A percentile compares a stretch with the other conserved stretches of the same genome.
Conservation (phyloP, 2,888 invertebrate species). For the Thera obeliscata region DNA sequence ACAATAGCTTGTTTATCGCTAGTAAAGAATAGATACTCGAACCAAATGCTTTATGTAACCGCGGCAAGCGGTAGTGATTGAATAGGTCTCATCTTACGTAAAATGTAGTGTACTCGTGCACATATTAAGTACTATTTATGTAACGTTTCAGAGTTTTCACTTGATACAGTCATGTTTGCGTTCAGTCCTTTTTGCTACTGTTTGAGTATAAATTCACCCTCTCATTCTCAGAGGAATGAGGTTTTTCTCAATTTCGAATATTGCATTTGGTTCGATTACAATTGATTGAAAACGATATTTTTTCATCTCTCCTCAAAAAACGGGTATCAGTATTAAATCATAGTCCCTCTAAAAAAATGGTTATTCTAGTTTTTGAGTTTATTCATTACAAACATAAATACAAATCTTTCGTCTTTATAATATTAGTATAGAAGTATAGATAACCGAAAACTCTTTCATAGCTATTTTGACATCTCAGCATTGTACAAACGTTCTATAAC, state of each 20-base stretch:
- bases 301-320: too few species aligned
- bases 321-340: neutral
- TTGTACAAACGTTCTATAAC: slow-evolving; percentile 44
- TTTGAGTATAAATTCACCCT: slow-evolving; percentile 34
- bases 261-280: slow-evolving; percentile 4
- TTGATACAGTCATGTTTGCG: slow-evolving; percentile 39
- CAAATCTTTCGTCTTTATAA: too few species aligned
- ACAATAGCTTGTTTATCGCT: slow-evolving; percentile 44
- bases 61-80: slow-evolving; percentile 71
- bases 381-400: too few species aligned
- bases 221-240: slow-evolving; percentile 13
- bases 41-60: slow-evolving; percentile 62
- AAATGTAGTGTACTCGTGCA: slow-evolving; percentile 69
- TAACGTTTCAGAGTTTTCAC: slow-evolving; percentile 59
- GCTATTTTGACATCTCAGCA: slow-evolving; percentile 30
- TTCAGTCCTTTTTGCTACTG: slow-evolving; percentile 36
- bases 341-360: neutral
- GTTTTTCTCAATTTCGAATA: slow-evolving; percentile 5
- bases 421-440: too few species aligned
- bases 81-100: slow-evolving; percentile 79
- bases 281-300: neutral
- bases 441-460: neutral
- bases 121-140: slow-evolving; percentile 65
- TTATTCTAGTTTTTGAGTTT: too few species aligned
- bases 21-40: slow-evolving; percentile 54